These are phyloP conservation scores for Podarcis siculus DNA, from an alignment of 2,797 vertebrate genomes.

Conservation along the genomic window DNA sequence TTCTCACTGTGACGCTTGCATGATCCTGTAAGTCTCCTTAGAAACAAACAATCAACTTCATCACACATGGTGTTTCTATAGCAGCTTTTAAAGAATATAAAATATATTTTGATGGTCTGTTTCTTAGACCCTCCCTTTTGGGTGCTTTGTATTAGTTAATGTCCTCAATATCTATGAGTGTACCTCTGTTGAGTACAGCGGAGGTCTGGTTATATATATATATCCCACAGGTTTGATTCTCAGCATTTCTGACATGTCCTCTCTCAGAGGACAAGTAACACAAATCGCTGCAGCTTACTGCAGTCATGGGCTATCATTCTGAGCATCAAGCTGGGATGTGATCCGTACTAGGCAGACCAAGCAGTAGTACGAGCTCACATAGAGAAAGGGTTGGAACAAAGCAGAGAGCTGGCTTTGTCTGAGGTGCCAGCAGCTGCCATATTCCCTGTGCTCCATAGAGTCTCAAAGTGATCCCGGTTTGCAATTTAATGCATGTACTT, in stretches of 20 bases:
- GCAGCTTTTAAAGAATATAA: background rate
- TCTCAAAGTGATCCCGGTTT: constrained; percentile 30
- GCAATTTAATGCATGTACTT: constrained; percentile 38
- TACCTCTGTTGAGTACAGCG: background rate
- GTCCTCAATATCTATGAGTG: background rate
- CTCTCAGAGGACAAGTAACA: constrained; percentile 14
- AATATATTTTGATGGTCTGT: background rate
- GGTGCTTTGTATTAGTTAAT: background rate
- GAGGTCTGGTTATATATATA: no score
- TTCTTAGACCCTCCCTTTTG: background rate
- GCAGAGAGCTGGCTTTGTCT: background rate
- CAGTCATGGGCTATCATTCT: background rate
- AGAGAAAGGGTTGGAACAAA: constrained; percentile 13
- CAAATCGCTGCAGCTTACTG: background rate
- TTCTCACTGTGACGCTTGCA: background rate
- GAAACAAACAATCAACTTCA: background rate
- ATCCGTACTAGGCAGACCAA: background rate
- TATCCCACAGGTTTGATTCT: background rate
- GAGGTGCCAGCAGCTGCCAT: background rate
- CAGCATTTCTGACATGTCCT: constrained; percentile 11
- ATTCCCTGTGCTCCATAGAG: constrained; percentile 29
- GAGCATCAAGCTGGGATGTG: background rate
- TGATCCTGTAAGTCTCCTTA: background rate
- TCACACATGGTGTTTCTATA: background rate
- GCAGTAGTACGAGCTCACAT: background rate